Conservation (phyloP, 2,113 vertebrate species). For the Psilopogon haemacephalus region DNA sequence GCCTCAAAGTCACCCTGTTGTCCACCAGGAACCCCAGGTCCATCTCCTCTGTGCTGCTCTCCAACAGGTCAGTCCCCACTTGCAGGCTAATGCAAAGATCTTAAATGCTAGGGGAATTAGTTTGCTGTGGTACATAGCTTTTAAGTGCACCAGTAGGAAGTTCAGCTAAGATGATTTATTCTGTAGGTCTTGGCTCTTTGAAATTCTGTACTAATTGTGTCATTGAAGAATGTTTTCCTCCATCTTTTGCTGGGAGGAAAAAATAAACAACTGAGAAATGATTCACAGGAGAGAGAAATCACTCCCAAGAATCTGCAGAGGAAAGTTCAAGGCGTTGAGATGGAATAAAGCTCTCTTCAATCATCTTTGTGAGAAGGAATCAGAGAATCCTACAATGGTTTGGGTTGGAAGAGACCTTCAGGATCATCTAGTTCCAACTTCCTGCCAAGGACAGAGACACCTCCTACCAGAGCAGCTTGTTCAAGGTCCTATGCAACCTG, state of each 20-base stretch:
- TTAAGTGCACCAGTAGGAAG: background rate
- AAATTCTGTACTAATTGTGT: background rate
- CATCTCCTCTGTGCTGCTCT: too few relatives aligned
- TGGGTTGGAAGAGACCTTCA: too few relatives aligned
- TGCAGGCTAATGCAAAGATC: background rate
- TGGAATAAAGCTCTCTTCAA: background rate
- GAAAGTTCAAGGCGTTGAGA: background rate
- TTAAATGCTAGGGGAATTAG: background rate
- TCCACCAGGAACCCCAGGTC: too few relatives aligned
- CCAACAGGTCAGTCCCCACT: too few relatives aligned
- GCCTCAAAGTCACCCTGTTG: too few relatives aligned
- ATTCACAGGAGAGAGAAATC: background rate
- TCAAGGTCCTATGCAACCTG: too few relatives aligned
- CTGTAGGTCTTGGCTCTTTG: background rate
- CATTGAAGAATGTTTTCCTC: background rate
- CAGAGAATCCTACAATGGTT: too few relatives aligned
- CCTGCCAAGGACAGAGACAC: too few relatives aligned
- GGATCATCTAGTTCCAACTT: too few relatives aligned
- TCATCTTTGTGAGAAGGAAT: background rate
- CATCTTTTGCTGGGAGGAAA: background rate
- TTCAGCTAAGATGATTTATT: background rate
- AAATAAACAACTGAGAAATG: background rate
- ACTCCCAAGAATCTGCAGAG: background rate
- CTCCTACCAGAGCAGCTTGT: too few relatives aligned
- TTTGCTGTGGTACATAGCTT: background rate